Evolutionary conservation across 2,888 invertebrate genomes (phyloP).

Genomic region (Capitulum mitella): DNA sequence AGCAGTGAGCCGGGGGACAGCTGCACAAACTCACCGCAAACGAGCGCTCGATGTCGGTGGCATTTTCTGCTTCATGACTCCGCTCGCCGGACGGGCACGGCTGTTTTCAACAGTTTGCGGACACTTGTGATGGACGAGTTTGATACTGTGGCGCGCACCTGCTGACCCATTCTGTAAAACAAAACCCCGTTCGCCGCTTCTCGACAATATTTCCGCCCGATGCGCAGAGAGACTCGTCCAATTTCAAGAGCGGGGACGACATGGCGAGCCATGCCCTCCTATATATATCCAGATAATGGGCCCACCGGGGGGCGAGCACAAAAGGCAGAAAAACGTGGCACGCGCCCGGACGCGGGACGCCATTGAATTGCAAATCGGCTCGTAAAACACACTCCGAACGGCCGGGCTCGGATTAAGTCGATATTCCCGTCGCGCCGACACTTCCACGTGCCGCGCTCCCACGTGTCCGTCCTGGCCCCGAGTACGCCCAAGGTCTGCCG

Average conservation of each 20-base stretch:
- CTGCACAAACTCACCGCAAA: background rate
- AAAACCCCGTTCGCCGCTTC: background rate
- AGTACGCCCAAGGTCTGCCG: too few relatives aligned
- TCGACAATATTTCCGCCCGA: background rate
- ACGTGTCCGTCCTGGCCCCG: background rate
- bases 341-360: background rate
- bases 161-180: background rate
- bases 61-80: too few relatives aligned
- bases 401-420: background rate
- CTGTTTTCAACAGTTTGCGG: background rate
- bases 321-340: conserved; percentile 16
- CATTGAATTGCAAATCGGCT: conserved; percentile 9
- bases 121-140: background rate
- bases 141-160: background rate
- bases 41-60: too few relatives aligned
- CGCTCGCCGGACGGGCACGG: background rate
- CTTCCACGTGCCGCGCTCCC: background rate
- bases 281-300: conserved; percentile 5
- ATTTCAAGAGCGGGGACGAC: conserved; percentile 1
- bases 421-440: background rate
- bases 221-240: background rate
- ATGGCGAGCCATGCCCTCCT: background rate
- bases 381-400: background rate
- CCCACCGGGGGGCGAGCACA: background rate
- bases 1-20: background rate